Conservation (phyloP, 2,113 vertebrate genomes). For the Oxygymnocypris stewartii region DNA sequence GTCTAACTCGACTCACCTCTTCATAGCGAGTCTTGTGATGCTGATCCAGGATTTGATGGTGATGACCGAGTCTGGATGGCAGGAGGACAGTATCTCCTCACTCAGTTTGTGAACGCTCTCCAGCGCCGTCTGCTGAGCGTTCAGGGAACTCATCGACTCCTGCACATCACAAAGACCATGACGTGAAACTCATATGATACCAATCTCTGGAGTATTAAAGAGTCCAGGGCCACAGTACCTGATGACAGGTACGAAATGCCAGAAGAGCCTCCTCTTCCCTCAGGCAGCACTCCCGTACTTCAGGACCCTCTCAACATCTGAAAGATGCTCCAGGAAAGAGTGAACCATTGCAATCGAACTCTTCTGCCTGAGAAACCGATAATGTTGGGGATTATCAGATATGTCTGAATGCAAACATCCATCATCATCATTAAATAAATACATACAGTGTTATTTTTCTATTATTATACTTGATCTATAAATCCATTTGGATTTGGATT, state of each 20-base stretch:
- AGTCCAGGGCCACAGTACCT: conserved; percentile 67
- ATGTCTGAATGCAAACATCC: too few species aligned
- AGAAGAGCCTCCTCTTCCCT: conserved; percentile 75
- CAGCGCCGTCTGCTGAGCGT: conserved; percentile 75
- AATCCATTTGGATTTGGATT: too few species aligned
- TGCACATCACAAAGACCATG: conserved; percentile 48
- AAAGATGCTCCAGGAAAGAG: conserved; percentile 79
- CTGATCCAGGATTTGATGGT: conserved; percentile 86
- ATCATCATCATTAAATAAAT: too few species aligned
- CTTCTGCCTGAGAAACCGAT: conserved; percentile 74
- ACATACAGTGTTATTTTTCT: too few species aligned
- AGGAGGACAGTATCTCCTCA: conserved; percentile 80
- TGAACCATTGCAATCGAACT: conserved; percentile 81
- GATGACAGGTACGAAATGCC: conserved; percentile 73
- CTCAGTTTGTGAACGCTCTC: conserved; percentile 79
- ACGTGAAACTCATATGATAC: neutral
- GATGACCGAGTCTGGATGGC: conserved; percentile 83
- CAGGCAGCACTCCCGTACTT: conserved; percentile 76
- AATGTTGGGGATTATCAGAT: neutral
- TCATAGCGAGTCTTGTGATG: conserved; percentile 82
- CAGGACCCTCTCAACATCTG: conserved; percentile 76
- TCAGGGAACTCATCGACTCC: conserved; percentile 77
- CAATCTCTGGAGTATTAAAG: conserved; percentile 22
- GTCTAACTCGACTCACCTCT: conserved; percentile 73
- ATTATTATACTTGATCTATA: too few species aligned